These are phyloP conservation scores for Bucorvus abyssinicus DNA, from an alignment of 2,797 vertebrate genomes.

Conservation along the genomic window DNA sequence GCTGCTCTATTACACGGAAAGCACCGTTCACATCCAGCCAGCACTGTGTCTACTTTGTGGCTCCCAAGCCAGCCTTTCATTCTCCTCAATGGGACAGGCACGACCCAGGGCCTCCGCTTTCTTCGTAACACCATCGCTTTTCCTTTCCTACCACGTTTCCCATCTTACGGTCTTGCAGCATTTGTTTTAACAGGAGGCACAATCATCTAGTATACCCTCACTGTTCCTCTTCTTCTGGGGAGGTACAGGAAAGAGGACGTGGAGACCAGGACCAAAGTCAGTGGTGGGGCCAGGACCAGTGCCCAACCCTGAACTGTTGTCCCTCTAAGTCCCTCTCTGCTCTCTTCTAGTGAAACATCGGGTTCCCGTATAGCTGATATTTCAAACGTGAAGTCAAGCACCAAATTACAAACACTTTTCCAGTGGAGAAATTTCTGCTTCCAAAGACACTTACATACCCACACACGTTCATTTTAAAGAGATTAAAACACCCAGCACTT, in stretches of 20 bases:
- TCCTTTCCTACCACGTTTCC: accelerated
- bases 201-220: accelerated
- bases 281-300: not conserved
- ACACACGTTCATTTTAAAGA: not conserved
- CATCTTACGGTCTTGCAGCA: not conserved
- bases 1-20: not conserved
- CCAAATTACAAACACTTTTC: not conserved
- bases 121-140: not conserved
- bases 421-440: not conserved
- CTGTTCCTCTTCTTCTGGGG: not conserved
- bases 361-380: not conserved
- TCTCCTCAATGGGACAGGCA: not conserved
- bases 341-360: not conserved
- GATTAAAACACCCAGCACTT: not conserved
- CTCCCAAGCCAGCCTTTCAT: not conserved
- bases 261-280: not conserved
- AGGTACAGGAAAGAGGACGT: not conserved
- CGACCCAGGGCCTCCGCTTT: not conserved
- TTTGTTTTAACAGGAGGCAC: not conserved
- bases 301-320: not conserved
- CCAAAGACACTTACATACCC: not conserved
- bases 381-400: not conserved
- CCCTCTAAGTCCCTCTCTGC: not conserved
- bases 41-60: accelerated
- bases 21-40: not conserved